Percentiles rank a stretch among this genome's conserved stretches.
These are phyloP conservation scores for Lucilia cuprina DNA, from an alignment of 1,140 invertebrate species.

Conservation along the genomic window DNA sequence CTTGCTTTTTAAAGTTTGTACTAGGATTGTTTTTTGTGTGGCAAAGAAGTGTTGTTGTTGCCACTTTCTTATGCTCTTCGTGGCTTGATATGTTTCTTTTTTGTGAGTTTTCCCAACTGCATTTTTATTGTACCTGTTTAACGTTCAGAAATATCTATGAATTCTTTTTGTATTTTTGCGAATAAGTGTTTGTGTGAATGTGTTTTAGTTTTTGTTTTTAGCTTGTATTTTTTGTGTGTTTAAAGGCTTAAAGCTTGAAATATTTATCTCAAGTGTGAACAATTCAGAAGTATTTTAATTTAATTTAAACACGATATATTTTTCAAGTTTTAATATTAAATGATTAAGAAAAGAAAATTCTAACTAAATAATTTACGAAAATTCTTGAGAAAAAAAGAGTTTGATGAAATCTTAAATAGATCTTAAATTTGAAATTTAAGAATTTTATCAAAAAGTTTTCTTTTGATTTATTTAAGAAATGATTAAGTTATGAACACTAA, in stretches of 20 bases:
- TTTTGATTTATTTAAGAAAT: no score
- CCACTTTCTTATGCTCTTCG: neutral
- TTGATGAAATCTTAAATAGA: no score
- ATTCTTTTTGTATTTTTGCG: neutral
- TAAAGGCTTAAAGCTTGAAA: conserved; percentile 4
- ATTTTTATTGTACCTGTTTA: neutral
- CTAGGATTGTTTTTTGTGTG: neutral
- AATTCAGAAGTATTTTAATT: neutral
- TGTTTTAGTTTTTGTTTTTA: neutral
- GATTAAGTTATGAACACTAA: no score
- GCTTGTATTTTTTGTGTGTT: neutral
- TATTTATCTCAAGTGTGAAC: conserved; percentile 17
- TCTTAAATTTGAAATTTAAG: no score
- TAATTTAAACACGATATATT: neutral
- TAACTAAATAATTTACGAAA: no score
- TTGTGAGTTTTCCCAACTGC: neutral
- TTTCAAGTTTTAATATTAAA: neutral
- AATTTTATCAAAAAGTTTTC: no score
- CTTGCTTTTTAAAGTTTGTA: neutral
- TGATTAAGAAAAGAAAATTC: no score
- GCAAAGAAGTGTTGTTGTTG: conserved; percentile 4
- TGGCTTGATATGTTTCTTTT: neutral
- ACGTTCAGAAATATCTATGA: neutral
- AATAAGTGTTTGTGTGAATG: neutral
- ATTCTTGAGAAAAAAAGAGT: no score